Percentiles rank a stretch among this genome's conserved stretches.
Evolutionary conservation across 2,888 invertebrate genomes (phyloP).

Genomic region (Cheiracanthium punctorium): DNA sequence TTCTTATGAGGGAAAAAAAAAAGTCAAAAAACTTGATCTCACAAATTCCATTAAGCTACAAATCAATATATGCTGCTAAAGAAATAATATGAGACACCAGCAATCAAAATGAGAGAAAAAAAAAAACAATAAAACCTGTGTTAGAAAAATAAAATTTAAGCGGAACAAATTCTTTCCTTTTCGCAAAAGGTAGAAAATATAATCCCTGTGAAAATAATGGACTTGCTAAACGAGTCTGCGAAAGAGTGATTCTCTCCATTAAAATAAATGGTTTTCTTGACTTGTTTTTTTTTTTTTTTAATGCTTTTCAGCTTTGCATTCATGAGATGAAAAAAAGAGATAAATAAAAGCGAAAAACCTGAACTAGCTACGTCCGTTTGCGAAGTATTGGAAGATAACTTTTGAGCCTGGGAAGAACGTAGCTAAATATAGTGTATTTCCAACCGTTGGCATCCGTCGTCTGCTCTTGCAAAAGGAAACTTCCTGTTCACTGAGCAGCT

Average conservation of each 20-base stretch:
- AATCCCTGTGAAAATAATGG: slow-evolving; percentile 21
- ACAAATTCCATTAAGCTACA: no score
- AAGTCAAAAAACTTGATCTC: no score
- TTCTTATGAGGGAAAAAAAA: no score
- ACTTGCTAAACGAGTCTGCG: background rate
- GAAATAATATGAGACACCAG: background rate
- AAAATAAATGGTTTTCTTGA: slow-evolving; percentile 23
- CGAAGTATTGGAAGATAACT: slow-evolving; percentile 14
- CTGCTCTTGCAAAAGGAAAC: background rate
- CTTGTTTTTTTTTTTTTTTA: background rate
- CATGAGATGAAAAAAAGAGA: background rate
- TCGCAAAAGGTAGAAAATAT: background rate
- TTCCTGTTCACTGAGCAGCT: background rate
- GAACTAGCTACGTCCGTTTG: background rate
- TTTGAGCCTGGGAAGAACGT: slow-evolving; percentile 59
- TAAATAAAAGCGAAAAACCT: background rate
- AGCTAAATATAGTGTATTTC: slow-evolving; percentile 61
- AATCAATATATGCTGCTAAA: no score
- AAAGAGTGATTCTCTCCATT: slow-evolving; percentile 24
- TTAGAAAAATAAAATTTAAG: background rate
- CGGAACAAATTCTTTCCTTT: background rate
- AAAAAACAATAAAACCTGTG: background rate
- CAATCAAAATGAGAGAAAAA: background rate
- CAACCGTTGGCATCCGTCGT: slow-evolving; percentile 8
- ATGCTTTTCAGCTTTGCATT: background rate